Conservation (phyloP, 1,140 invertebrate genomes). For the Drosophila auraria region DNA sequence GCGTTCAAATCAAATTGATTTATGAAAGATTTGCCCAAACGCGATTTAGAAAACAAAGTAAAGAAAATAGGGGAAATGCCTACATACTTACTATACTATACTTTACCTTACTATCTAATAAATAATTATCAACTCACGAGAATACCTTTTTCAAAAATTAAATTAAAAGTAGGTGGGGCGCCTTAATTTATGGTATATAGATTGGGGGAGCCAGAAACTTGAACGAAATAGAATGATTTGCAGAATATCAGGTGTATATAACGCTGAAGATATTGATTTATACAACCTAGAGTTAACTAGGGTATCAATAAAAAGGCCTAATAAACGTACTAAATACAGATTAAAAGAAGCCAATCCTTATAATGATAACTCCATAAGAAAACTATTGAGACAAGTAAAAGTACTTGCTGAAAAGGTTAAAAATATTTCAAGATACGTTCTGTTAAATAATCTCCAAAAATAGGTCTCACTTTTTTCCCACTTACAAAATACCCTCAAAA, state of each 20-base stretch:
- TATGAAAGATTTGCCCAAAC: constrained; percentile 78
- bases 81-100: constrained; percentile 1
- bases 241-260: background rate
- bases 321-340: no score
- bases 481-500: constrained; percentile 2
- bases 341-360: no score
- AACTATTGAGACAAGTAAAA: no score
- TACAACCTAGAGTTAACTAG: no score
- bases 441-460: background rate
- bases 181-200: background rate
- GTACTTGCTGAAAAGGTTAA: background rate
- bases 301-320: no score
- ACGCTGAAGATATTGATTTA: background rate
- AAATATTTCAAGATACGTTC: background rate
- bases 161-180: constrained; percentile 6
- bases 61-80: background rate
- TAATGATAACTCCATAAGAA: no score
- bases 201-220: background rate
- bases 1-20: constrained; percentile 75
- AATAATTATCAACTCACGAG: constrained; percentile 1
- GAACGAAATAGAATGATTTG: constrained; percentile 3
- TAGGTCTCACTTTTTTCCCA: background rate
- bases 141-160: background rate
- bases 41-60: constrained; percentile 26
- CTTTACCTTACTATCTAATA: constrained; percentile 21